Evolutionary conservation across 1,140 invertebrate genomes (phyloP).

Genomic region (Camponotus pennsylvanicus): DNA sequence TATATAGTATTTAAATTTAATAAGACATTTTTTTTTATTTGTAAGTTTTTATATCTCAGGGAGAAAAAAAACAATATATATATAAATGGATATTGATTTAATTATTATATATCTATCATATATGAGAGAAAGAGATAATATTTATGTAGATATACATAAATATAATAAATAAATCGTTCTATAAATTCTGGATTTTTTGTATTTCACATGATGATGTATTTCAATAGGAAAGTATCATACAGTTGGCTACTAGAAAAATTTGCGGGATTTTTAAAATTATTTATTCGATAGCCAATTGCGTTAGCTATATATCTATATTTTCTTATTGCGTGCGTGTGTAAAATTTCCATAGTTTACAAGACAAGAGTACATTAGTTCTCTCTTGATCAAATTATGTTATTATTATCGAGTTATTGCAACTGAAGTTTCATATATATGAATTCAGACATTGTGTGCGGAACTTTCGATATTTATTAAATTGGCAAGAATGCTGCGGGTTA

Average conservation of each 20-base stretch:
- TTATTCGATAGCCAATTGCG: too few relatives aligned
- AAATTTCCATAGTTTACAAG: too few relatives aligned
- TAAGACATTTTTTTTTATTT: neutral
- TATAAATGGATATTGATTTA: neutral
- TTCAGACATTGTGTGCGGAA: neutral
- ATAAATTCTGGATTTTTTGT: neutral
- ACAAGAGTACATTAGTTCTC: too few relatives aligned
- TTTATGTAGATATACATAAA: neutral
- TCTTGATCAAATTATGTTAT: too few relatives aligned
- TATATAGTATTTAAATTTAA: neutral
- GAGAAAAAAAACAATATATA: neutral
- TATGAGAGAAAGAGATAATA: neutral
- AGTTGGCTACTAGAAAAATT: too few relatives aligned
- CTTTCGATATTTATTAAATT: neutral
- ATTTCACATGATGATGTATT: too few relatives aligned
- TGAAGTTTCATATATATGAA: neutral
- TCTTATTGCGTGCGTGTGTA: too few relatives aligned
- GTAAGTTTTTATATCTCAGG: neutral
- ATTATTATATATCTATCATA: neutral
- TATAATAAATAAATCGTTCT: too few relatives aligned
- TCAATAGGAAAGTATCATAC: too few relatives aligned
- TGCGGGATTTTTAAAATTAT: too few relatives aligned
- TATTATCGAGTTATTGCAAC: too few relatives aligned
- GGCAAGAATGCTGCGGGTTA: neutral
- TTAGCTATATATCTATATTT: too few relatives aligned